These are phyloP conservation scores for Gambusia yucatana DNA, from an alignment of 2,797 vertebrate genomes.

Conservation along the genomic window DNA sequence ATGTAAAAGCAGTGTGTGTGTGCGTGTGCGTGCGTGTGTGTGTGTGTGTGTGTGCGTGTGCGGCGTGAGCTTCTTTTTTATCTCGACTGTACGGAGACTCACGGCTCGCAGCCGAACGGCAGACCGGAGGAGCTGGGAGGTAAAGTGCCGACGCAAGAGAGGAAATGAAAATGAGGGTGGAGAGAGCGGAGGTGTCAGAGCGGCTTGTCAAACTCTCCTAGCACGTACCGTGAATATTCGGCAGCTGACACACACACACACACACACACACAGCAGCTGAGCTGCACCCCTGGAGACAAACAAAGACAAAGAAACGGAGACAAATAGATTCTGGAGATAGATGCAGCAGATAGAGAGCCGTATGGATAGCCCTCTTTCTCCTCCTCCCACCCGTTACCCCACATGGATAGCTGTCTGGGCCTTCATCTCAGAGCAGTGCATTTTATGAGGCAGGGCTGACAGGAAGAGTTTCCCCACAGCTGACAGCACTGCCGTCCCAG, in stretches of 20 bases:
- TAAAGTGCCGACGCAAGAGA: constrained; percentile 29
- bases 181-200: constrained; percentile 56
- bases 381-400: constrained; percentile 11
- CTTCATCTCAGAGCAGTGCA: constrained; percentile 56
- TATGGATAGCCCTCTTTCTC: constrained; percentile 3
- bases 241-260: constrained; percentile 35
- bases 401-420: constrained; percentile 58
- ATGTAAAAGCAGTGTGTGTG: constrained; percentile 14
- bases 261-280: constrained; percentile 10
- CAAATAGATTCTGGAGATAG: constrained; percentile 23
- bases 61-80: constrained; percentile 39
- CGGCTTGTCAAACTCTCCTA: constrained; percentile 58
- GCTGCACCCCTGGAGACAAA: constrained; percentile 38
- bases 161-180: constrained; percentile 62
- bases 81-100: constrained; percentile 25
- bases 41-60: neutral
- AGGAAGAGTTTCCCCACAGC: constrained; percentile 57
- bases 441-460: constrained; percentile 56
- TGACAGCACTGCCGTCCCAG: constrained; percentile 57
- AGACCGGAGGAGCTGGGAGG: constrained; percentile 22
- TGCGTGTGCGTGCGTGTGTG: neutral
- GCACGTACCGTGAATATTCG: constrained; percentile 64
- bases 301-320: constrained; percentile 33
- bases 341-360: constrained; percentile 14
- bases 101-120: constrained; percentile 11